phyloP scores from a whole-genome alignment of 2,888 invertebrate genomes.

The Eremobia ochroleuca region DNA sequence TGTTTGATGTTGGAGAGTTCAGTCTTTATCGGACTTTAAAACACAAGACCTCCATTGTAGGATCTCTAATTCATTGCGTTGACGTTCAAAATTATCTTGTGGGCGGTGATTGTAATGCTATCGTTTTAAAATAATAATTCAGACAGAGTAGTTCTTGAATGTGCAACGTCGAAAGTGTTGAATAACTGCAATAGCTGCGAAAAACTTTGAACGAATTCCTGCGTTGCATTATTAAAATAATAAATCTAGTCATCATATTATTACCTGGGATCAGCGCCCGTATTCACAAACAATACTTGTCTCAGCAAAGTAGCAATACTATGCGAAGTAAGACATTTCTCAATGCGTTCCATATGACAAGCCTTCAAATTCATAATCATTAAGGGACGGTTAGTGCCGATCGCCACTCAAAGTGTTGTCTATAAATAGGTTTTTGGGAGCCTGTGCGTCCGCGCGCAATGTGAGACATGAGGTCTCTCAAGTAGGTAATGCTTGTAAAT shows the following conservation, averaged over 20 bases:
- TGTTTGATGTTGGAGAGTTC: neutral
- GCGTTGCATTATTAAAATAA: constrained; percentile 3
- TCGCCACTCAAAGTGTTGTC: too few species aligned
- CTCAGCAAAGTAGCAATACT: too few species aligned
- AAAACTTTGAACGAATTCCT: neutral
- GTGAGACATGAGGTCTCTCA: too few species aligned
- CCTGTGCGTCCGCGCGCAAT: too few species aligned
- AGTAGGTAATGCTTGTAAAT: too few species aligned
- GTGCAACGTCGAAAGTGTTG: neutral
- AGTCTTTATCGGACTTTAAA: neutral
- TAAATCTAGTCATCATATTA: constrained; percentile 10
- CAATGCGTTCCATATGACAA: too few species aligned
- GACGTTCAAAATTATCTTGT: neutral
- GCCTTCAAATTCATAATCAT: too few species aligned
- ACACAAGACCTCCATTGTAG: neutral
- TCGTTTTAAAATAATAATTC: neutral
- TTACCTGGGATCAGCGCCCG: constrained; percentile 12
- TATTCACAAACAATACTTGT: too few species aligned
- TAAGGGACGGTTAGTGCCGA: too few species aligned
- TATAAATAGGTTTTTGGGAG: too few species aligned
- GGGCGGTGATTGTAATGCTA: neutral
- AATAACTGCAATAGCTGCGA: constrained; percentile 14
- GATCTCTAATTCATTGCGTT: neutral
- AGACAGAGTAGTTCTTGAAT: neutral
- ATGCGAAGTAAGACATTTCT: too few species aligned